These are phyloP conservation scores for Drosophila paracracens DNA, from an alignment of 2,888 invertebrate species.

Conservation along the genomic window DNA sequence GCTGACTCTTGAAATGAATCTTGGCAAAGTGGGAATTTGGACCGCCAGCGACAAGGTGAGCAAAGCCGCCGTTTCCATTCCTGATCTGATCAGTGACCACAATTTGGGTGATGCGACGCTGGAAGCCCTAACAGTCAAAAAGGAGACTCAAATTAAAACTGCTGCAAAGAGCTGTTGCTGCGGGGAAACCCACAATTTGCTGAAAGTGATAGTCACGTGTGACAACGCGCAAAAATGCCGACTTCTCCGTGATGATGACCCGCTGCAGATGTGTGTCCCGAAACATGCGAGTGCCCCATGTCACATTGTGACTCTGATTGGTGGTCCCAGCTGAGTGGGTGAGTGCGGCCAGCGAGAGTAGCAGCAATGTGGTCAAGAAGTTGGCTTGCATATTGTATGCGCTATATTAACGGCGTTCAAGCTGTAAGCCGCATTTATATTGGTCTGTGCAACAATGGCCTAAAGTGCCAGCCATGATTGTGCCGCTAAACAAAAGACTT, in stretches of 20 bases:
- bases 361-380: slow-evolving; percentile 29
- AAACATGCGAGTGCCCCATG: slow-evolving; percentile 64
- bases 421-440: slow-evolving; percentile 31
- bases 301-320: slow-evolving; percentile 62
- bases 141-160: background rate
- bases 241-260: slow-evolving; percentile 59
- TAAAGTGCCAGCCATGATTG: background rate
- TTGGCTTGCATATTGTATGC: slow-evolving; percentile 49
- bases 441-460: slow-evolving; percentile 22
- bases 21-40: slow-evolving; percentile 80
- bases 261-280: slow-evolving; percentile 62
- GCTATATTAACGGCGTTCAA: slow-evolving; percentile 12
- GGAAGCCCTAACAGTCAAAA: slow-evolving; percentile 6
- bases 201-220: slow-evolving; percentile 58
- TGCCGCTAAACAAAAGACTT: background rate
- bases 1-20: slow-evolving; percentile 85
- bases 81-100: slow-evolving; percentile 83
- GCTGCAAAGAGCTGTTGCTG: background rate
- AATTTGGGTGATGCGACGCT: slow-evolving; percentile 82
- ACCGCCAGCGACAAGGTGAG: slow-evolving; percentile 83
- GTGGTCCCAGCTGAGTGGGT: slow-evolving; percentile 23
- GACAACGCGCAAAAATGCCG: slow-evolving; percentile 59
- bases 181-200: slow-evolving; percentile 39
- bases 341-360: slow-evolving; percentile 20
- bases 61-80: slow-evolving; percentile 85